A percentile compares a stretch with the other conserved stretches of the same genome.
phyloP scores from a whole-genome alignment of 2,797 vertebrate species.

The Varecia variegata region DNA sequence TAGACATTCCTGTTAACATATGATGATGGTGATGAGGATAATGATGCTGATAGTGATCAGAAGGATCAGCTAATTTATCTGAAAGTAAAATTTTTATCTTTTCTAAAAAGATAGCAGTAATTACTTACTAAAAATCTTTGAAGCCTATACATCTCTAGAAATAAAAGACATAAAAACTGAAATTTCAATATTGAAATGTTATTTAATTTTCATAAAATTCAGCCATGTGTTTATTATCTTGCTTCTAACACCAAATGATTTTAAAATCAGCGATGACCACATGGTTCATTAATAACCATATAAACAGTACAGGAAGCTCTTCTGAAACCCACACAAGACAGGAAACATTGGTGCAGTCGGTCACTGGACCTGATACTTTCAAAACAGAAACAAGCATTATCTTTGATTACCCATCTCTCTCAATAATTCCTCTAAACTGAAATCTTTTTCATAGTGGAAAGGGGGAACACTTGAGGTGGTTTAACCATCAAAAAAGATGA shows the following conservation, averaged over 20 bases:
- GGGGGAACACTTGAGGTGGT: not conserved
- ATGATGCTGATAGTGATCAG: not conserved
- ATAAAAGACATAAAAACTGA: constrained; percentile 49
- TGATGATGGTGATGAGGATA: not conserved
- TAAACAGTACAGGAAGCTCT: not conserved
- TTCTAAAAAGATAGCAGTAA: not conserved
- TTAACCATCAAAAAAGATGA: not conserved
- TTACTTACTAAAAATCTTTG: constrained; percentile 41
- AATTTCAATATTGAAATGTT: constrained; percentile 66
- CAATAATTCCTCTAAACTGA: not conserved
- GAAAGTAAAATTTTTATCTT: not conserved
- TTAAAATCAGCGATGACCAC: not conserved
- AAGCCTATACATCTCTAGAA: constrained; percentile 12
- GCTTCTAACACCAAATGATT: constrained; percentile 54
- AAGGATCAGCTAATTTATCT: not conserved
- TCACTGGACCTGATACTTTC: not conserved
- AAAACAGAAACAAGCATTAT: not conserved
- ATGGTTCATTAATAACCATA: constrained; percentile 63
- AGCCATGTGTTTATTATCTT: constrained; percentile 35
- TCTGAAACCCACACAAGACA: not conserved
- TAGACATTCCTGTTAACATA: not conserved
- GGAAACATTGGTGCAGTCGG: not conserved
- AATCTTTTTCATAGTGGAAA: not conserved
- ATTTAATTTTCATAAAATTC: constrained; percentile 68
- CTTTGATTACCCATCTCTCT: constrained; percentile 25